Evolutionary conservation across 2,888 invertebrate genomes (phyloP), one percentile per base, ranked within the genome.

Genomic region (Desoria tigrina): DNA sequence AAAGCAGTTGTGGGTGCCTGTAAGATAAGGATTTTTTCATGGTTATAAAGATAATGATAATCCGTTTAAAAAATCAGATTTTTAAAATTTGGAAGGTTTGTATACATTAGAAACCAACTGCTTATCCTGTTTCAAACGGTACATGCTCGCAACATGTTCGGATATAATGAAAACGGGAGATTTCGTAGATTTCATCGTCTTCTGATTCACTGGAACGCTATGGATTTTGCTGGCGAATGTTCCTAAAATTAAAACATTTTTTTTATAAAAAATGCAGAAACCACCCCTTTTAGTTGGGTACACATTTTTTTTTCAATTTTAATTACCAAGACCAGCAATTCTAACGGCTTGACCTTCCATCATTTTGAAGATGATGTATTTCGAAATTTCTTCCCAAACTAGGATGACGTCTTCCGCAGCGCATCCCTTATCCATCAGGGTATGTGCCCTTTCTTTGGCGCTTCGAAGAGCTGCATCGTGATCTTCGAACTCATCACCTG

Each of bases 301-400:
- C n/a, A n/a, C n/a, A n/a, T n/a, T n/a, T n/a, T n/a, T n/a, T n/a
- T n/a, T n/a, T n/a, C n/a, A n/a, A n/a, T n/a, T n/a, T n/a, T n/a
- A n/a, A n/a, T n/a, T 32, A 32, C 32, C 70, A 6, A 74, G 61
- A 4, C 74, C 74, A 9, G 74, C 65, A 55, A 74, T 69, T 42
- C 49, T 63, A 1, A 69, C 68, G 14, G 68, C 74, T 16, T 60
- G 42, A 0, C 73, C 74, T 18, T 66, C 60, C 53, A 65, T 64
- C 53, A 73, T 39, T 60, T 72, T 69, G 1, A 61, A 32, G 16
- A 66, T 72, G 49, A 74, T 70, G 26, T 51, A 68, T 45, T 69
- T 65, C 1, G 66, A 66, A 9, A 73, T 65, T 11, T 63, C 59
- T 28, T 66, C 65, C 74, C 74, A 74, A 28, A 74, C 66, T 28